Conservation (phyloP, 2,113 vertebrate species). For the Anoplopoma fimbria region DNA sequence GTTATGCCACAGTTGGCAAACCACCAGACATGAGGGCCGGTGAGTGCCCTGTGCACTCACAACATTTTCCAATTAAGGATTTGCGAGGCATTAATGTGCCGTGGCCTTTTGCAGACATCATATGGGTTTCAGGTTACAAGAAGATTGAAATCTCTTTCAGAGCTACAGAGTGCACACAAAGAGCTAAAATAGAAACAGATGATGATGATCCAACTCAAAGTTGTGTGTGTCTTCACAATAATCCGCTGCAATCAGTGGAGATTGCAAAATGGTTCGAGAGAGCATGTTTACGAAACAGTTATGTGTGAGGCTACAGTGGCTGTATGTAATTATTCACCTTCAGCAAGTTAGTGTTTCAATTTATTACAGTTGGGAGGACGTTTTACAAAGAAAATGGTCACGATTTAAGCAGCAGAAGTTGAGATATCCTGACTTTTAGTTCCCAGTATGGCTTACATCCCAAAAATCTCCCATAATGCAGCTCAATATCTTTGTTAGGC, state of each 20-base stretch:
- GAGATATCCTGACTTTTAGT: neutral
- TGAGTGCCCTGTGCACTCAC: constrained; percentile 50
- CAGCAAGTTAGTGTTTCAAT: neutral
- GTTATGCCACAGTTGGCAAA: constrained; percentile 64
- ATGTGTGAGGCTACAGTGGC: constrained; percentile 14
- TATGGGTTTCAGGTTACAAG: constrained; percentile 71
- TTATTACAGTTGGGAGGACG: neutral
- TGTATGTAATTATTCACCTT: constrained; percentile 18
- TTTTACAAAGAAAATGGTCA: neutral
- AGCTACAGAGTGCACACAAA: constrained; percentile 19
- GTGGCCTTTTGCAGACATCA: constrained; percentile 60
- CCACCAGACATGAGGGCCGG: constrained; percentile 41
- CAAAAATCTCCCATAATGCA: neutral
- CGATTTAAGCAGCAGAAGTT: neutral
- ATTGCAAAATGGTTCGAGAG: constrained; percentile 43
- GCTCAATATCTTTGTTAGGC: neutral
- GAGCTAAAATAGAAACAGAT: constrained; percentile 53
- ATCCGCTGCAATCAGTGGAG: constrained; percentile 60
- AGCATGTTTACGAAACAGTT: constrained; percentile 13
- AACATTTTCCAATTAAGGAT: constrained; percentile 70
- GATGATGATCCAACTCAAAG: constrained; percentile 54
- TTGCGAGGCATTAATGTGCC: constrained; percentile 67
- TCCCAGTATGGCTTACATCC: neutral
- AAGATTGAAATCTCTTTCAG: constrained; percentile 59
- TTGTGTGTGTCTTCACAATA: constrained; percentile 60